Evolutionary conservation across 2,113 vertebrate species (phyloP), one percentile per base, ranked within the genome.

Genomic region (Oryzias melastigma): DNA sequence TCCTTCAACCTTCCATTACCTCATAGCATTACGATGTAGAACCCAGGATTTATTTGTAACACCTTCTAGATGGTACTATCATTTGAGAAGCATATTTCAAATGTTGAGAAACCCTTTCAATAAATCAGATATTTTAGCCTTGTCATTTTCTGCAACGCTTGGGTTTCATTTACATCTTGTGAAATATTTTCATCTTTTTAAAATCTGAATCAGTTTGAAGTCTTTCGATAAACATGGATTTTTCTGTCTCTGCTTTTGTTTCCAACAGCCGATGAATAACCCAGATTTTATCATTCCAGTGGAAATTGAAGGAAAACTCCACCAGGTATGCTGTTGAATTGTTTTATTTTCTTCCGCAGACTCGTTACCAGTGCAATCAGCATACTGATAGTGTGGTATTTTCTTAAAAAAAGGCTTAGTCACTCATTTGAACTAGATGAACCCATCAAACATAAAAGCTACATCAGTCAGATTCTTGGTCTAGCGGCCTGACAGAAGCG

Each of bases 251-350:
- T 2, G 54, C 56, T 83, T 53, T 75, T 14, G 59, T 59, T 49
- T 46, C 57, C 58, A 53, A 55, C 91, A 96, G 95, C 95, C 95
- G 5, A 91, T 96, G 85, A 94, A 93, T 92, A 95, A 96, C 51
- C 94, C 95, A 2, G 95, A 96, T 88, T 96, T 95, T 91, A 94
- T 95, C 92, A 96, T 95, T 91, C 95, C 95, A 45, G 94, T 96
- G 87, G 95, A 96, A 84, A 96, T 96, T 40, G 95, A 96, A 86
- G 95, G 94, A 75, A 91, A 91, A 16, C 85, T 94, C 82, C 94
- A 96, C 77, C 94, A 96, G 95, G 95, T 95, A 89, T 78, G 89
- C 12, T 57, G 7, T 17, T 41, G 1, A 51, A 5, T 20, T 18
- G 20, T 6, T 50, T 14, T 35, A 12, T 35, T 12, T 12, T 35